phyloP scores from a whole-genome alignment of 2,888 invertebrate species.

The Diarsia rubi region DNA sequence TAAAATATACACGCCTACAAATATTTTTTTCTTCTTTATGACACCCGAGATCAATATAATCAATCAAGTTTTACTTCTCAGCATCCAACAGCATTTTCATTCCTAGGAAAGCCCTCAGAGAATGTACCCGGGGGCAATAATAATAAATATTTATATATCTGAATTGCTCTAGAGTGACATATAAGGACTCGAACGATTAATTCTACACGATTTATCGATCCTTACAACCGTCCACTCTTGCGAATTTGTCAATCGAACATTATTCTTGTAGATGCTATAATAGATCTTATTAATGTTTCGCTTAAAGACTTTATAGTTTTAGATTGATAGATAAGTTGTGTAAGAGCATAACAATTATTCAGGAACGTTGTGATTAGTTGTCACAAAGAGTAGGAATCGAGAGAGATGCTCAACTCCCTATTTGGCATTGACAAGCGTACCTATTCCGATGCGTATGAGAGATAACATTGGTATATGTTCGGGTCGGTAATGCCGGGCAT shows the following conservation, averaged over 20 bases:
- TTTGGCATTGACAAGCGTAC: conserved; percentile 1
- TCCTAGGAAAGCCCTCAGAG: conserved; percentile 25
- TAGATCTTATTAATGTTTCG: conserved; percentile 30
- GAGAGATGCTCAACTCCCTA: not conserved
- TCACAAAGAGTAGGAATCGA: not conserved
- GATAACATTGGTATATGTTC: not conserved
- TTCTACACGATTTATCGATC: conserved; percentile 58
- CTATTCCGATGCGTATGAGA: not conserved
- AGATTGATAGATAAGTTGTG: conserved; percentile 12
- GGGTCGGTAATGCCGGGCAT: not conserved
- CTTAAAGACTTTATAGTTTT: conserved; percentile 13
- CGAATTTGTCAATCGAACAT: conserved; percentile 54
- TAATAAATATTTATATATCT: conserved; percentile 49
- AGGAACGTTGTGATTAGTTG: conserved; percentile 1
- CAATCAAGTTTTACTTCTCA: conserved; percentile 36
- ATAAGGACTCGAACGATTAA: conserved; percentile 58
- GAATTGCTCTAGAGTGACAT: conserved; percentile 49
- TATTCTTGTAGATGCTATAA: conserved; percentile 26
- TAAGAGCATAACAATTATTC: conserved; percentile 8
- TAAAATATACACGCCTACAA: not conserved
- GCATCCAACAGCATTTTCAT: conserved; percentile 16
- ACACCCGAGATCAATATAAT: not conserved
- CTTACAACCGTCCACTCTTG: conserved; percentile 46
- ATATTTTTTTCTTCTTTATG: conserved; percentile 2
- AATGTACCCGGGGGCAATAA: conserved; percentile 39